Conservation (phyloP, 2,888 invertebrate genomes). For the Caradrina kadenii region DNA sequence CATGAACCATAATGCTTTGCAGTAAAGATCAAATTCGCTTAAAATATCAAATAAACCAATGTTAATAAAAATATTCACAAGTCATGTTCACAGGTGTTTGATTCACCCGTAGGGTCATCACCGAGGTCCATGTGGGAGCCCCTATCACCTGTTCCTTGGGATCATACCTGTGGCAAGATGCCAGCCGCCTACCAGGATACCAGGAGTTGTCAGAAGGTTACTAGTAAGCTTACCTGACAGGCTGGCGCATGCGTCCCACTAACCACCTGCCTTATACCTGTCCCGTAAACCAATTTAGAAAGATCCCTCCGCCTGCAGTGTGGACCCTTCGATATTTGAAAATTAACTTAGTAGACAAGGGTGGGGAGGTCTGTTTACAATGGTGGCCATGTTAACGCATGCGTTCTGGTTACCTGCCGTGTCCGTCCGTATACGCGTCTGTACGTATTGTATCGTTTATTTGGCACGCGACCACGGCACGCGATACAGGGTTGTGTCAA, state of each 20-base stretch:
- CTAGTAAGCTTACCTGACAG: slow-evolving; percentile 78
- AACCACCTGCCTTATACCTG: slow-evolving; percentile 84
- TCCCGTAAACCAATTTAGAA: slow-evolving; percentile 70
- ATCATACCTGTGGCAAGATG: slow-evolving; percentile 90
- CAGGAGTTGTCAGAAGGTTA: slow-evolving; percentile 75
- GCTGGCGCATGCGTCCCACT: slow-evolving; percentile 89
- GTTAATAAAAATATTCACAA: slow-evolving; percentile 34
- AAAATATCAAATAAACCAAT: slow-evolving; percentile 1
- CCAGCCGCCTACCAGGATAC: slow-evolving; percentile 88
- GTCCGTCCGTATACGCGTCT: slow-evolving; percentile 18
- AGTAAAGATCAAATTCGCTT: slow-evolving; percentile 37
- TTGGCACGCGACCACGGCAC: slow-evolving; percentile 70
- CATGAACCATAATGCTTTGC: slow-evolving; percentile 22
- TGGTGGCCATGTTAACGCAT: slow-evolving; percentile 71
- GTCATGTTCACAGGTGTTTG: slow-evolving; percentile 46
- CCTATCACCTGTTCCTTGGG: slow-evolving; percentile 81
- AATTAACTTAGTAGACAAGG: slow-evolving; percentile 50
- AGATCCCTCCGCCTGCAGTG: slow-evolving; percentile 63
- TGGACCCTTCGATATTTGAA: slow-evolving; percentile 20
- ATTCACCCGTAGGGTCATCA: slow-evolving; percentile 74
- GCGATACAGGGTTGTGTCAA: slow-evolving; percentile 46
- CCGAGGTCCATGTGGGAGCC: slow-evolving; percentile 75
- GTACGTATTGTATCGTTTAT: slow-evolving; percentile 53
- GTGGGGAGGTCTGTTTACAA: slow-evolving; percentile 63
- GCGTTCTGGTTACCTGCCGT: slow-evolving; percentile 71